phyloP scores from a whole-genome alignment of 2,113 vertebrate species.

The Ailurus styani region DNA sequence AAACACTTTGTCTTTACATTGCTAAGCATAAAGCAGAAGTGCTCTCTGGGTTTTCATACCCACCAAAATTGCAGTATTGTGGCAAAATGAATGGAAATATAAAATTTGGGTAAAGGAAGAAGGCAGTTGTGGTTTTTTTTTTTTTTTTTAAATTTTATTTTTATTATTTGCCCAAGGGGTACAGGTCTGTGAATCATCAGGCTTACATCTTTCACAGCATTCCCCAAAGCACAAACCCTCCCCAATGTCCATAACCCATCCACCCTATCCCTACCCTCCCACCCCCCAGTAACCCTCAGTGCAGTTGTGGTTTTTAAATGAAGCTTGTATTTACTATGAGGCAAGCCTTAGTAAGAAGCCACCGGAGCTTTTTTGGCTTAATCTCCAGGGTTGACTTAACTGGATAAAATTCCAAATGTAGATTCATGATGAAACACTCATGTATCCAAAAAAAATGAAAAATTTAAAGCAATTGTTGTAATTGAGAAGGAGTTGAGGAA shows the following conservation, averaged over 20 bases:
- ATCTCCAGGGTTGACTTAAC: neutral
- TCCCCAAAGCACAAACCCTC: too few relatives aligned
- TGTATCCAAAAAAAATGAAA: neutral
- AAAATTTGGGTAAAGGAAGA: neutral
- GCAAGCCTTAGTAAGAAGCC: neutral
- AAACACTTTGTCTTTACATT: neutral
- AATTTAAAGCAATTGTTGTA: neutral
- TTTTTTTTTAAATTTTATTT: too few relatives aligned
- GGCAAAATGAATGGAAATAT: conserved; percentile 16
- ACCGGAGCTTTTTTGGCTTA: conserved; percentile 16
- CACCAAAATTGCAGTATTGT: neutral
- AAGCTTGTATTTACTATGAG: conserved; percentile 2
- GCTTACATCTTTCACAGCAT: too few relatives aligned
- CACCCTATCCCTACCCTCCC: too few relatives aligned
- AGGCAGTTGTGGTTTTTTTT: conserved; percentile 1
- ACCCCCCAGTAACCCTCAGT: too few relatives aligned
- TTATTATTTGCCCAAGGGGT: too few relatives aligned
- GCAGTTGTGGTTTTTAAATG: conserved; percentile 14
- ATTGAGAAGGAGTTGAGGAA: neutral
- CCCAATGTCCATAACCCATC: too few relatives aligned
- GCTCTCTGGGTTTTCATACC: neutral
- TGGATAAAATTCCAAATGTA: neutral
- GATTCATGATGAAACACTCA: neutral
- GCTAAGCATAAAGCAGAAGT: conserved; percentile 7
- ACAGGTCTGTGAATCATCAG: too few relatives aligned